phyloP scores from a whole-genome alignment of 2,888 invertebrate genomes.

The Panzeria rudis region DNA sequence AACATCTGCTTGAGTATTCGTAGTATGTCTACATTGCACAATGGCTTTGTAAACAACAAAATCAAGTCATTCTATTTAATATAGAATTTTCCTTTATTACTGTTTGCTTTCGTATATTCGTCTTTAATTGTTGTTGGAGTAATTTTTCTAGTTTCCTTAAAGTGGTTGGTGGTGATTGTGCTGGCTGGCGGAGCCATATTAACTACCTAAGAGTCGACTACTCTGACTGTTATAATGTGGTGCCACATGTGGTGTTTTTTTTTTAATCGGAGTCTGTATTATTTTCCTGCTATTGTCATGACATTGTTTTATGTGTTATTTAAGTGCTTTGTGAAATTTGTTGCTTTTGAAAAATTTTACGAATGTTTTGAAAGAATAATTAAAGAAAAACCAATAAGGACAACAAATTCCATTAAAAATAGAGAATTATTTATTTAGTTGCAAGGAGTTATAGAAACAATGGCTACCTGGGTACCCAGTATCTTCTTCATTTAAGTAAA shows the following conservation, averaged over 20 bases:
- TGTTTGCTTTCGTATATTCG: neutral
- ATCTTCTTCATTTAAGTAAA: no score
- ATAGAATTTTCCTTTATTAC: slow-evolving; percentile 4
- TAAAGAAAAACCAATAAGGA: neutral
- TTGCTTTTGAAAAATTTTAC: neutral
- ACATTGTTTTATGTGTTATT: slow-evolving; percentile 6
- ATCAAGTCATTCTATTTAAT: slow-evolving; percentile 41
- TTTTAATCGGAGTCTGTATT: slow-evolving; percentile 13
- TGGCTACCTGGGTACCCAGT: no score
- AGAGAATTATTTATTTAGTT: neutral
- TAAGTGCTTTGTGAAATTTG: slow-evolving; percentile 34
- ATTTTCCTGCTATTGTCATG: slow-evolving; percentile 9
- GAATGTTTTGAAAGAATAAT: neutral
- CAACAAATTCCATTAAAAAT: neutral
- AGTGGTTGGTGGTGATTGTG: slow-evolving; percentile 44
- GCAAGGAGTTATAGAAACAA: no score
- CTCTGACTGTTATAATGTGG: slow-evolving; percentile 12
- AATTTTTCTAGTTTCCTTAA: slow-evolving; percentile 10
- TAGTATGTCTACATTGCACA: slow-evolving; percentile 7
- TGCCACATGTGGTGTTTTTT: slow-evolving; percentile 56
- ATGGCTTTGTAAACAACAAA: slow-evolving; percentile 30
- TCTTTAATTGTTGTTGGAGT: slow-evolving; percentile 33
- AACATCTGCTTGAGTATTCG: slow-evolving; percentile 41
- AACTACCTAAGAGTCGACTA: slow-evolving; percentile 34
- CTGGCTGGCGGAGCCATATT: slow-evolving; percentile 36